A percentile compares a stretch with the other conserved stretches of the same genome.
phyloP scores from a whole-genome alignment of 2,888 invertebrate species.

The Apodemia zela region DNA sequence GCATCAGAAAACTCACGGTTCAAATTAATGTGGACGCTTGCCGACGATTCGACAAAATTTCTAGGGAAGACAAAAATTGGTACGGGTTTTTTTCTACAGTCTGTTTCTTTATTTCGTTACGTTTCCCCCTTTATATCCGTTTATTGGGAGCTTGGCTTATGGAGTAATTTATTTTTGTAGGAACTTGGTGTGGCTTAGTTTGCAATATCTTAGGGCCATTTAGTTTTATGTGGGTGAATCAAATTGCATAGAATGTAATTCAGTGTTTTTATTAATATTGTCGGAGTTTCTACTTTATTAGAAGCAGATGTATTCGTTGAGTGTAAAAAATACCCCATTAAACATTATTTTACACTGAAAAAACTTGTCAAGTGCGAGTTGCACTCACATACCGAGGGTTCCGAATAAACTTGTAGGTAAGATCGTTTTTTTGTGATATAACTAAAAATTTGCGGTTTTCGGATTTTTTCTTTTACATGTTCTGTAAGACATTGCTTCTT shows the following conservation, averaged over 20 bases:
- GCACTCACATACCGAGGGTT: no score
- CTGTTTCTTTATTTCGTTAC: slow-evolving; percentile 68
- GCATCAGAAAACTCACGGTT: slow-evolving; percentile 33
- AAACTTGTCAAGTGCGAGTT: no score
- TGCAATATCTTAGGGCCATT: slow-evolving; percentile 33
- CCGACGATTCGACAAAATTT: slow-evolving; percentile 50
- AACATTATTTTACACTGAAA: no score
- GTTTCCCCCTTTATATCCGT: slow-evolving; percentile 47
- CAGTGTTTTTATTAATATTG: slow-evolving; percentile 4
- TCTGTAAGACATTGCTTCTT: no score
- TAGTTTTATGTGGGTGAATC: slow-evolving; percentile 28
- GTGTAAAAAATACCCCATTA: no score
- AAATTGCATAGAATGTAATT: slow-evolving; percentile 2
- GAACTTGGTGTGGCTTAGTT: slow-evolving; percentile 38
- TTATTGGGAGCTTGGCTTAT: slow-evolving; percentile 64
- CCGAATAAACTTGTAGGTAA: no score
- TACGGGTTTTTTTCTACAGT: slow-evolving; percentile 49
- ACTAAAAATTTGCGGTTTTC: no score
- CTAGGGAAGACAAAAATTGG: slow-evolving; percentile 56
- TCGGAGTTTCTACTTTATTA: neutral
- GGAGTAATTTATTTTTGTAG: slow-evolving; percentile 52
- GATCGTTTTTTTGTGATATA: no score
- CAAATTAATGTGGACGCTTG: slow-evolving; percentile 45
- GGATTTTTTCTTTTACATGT: no score
- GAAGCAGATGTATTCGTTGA: neutral